A percentile compares a stretch with the other conserved stretches of the same genome.
Evolutionary conservation across 1,140 invertebrate genomes (phyloP).

Genomic region (Dreissena rostriformis): DNA sequence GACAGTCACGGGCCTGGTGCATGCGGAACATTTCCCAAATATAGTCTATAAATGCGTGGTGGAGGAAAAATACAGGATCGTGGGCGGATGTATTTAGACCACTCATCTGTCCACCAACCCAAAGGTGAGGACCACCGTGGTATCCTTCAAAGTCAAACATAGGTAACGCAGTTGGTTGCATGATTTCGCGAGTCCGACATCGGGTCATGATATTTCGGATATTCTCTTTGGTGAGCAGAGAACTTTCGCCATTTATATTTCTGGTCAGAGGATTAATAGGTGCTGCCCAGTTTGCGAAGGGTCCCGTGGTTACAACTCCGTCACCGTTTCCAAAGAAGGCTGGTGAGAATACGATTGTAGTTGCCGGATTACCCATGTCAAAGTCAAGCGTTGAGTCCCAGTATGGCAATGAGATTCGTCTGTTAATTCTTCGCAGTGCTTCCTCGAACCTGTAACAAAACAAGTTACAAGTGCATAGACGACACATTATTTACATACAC

Average conservation of each 20-base stretch:
- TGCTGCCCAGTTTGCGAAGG: constrained; percentile 69
- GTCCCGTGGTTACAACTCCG: constrained; percentile 78
- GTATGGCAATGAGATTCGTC: constrained; percentile 76
- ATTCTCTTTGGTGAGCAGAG: constrained; percentile 5
- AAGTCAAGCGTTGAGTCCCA: constrained; percentile 79
- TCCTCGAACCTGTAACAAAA: constrained; percentile 62
- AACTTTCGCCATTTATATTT: constrained; percentile 25
- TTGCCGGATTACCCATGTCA: constrained; percentile 70
- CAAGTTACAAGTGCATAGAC: background rate
- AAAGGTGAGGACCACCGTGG: constrained; percentile 70
- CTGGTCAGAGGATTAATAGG: constrained; percentile 48
- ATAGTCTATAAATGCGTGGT: constrained; percentile 80
- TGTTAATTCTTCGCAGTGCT: constrained; percentile 58
- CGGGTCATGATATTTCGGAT: constrained; percentile 23
- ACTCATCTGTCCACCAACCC: constrained; percentile 69
- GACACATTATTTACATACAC: too few relatives aligned
- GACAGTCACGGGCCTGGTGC: constrained; percentile 20
- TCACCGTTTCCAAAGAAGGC: constrained; percentile 78
- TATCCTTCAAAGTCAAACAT: constrained; percentile 64
- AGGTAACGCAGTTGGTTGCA: constrained; percentile 25
- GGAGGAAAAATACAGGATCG: constrained; percentile 80
- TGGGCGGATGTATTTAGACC: constrained; percentile 73
- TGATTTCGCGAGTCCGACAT: constrained; percentile 32
- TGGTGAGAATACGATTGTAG: constrained; percentile 77
- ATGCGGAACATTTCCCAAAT: constrained; percentile 69